Evolutionary conservation across 2,888 invertebrate species (phyloP), one percentile per base, ranked within the genome.

Genomic region (Dynastes grantii): DNA sequence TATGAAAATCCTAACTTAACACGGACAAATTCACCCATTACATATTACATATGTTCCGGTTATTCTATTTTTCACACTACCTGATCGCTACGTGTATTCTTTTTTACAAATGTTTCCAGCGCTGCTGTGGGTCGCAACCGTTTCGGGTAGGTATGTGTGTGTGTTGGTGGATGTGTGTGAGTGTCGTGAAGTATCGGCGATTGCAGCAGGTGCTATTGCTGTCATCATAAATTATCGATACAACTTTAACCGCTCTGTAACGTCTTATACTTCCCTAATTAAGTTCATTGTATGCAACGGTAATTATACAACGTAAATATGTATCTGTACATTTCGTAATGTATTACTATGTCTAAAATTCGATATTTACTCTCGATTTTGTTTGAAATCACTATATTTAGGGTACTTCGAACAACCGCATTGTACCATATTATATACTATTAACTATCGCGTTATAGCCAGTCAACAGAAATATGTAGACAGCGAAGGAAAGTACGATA

Each of bases 121-220:
- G 40, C 45, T 27, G 40, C 37, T 29, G 64, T 45, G 22, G 45
- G 22, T 40, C 61, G 55, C 63, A 78, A 78, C 63, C 58, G 71
- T 76, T 70, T 73, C 65, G 32, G 77, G 64, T 16, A 79, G 58
- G 64, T 63, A 16, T 22, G 40, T 16, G 22, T 22, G 67, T 13
- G 67, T 4, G 67, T 16, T 13, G 4, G 40, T 22, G 22, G n/a
- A 40, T 29, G 45, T 45, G 67, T 67, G 40, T 67, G 45, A 45
- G 45, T 45, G 65, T 78, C 80, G 82, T 85, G 86, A 86, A 83
- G 85, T 85, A 87, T 86, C 85, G 87, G 87, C 87, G 87, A 88
- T 87, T 86, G 88, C 87, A 88, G 87, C 88, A 88, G 88, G 88
- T 88, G 88, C 86, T 88, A 87, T 87, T 87, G 87, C 87, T 88